Conservation (phyloP, 1,140 invertebrate genomes). For the Marisa cornuarietis region DNA sequence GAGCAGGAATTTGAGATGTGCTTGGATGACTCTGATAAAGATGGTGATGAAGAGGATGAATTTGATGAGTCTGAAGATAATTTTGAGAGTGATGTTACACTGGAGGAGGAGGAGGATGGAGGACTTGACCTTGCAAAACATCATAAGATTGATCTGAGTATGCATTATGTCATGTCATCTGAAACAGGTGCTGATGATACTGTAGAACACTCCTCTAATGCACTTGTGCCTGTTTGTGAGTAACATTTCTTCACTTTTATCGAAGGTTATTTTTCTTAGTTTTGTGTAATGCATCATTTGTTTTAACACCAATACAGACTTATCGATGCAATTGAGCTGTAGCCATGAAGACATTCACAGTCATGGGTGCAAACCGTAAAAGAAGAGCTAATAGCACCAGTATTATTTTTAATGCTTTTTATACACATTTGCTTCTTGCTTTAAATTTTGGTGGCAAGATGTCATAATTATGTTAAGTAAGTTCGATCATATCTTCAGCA, state of each 20-base stretch:
- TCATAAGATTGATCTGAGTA: not conserved
- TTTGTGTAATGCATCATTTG: not conserved
- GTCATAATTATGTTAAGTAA: no score
- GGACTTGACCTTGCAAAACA: not conserved
- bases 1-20: slow-evolving; percentile 2
- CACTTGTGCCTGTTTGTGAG: slow-evolving; percentile 11
- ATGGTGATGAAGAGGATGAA: slow-evolving; percentile 10
- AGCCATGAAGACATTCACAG: no score
- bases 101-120: slow-evolving; percentile 4
- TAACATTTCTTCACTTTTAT: not conserved
- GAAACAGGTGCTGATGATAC: not conserved
- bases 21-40: slow-evolving; percentile 4
- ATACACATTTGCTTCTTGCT: no score
- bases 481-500: no score
- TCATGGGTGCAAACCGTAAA: no score
- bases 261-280: not conserved
- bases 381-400: no score
- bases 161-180: not conserved
- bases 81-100: slow-evolving; percentile 20
- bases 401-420: not conserved
- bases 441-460: no score
- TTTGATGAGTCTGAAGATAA: slow-evolving; percentile 10
- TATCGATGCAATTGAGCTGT: no score
- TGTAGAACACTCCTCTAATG: not conserved
- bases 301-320: no score